phyloP scores from a whole-genome alignment of 2,888 invertebrate genomes.

The Ellobium chinense region DNA sequence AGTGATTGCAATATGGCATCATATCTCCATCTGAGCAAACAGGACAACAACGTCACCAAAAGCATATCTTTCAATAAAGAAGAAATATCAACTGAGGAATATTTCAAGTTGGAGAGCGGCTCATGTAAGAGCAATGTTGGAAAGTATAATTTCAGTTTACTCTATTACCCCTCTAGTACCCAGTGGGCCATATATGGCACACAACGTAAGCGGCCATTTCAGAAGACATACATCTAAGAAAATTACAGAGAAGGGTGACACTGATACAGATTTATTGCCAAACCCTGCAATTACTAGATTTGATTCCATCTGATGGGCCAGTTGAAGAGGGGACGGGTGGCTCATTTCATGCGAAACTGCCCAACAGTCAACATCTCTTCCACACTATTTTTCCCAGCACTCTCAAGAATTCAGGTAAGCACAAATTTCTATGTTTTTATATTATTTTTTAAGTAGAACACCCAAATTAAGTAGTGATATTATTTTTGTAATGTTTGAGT shows the following conservation, averaged over 20 bases:
- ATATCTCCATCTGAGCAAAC: no score
- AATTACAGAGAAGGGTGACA: background rate
- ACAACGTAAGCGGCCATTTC: background rate
- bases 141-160: background rate
- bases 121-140: no score
- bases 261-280: background rate
- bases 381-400: background rate
- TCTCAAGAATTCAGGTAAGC: background rate
- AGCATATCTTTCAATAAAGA: no score
- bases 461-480: background rate
- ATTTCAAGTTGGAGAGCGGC: no score
- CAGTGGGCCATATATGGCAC: background rate
- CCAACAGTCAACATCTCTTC: background rate
- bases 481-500: background rate
- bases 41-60: no score
- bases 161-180: background rate
- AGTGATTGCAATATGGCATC: no score
- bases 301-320: background rate
- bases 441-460: background rate
- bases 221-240: background rate
- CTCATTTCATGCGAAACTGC: background rate
- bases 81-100: no score
- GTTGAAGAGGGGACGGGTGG: background rate
- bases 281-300: background rate
- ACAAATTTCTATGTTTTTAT: background rate